Evolutionary conservation across 2,113 vertebrate genomes (phyloP).

Genomic region (Sylvilagus bachmani): DNA sequence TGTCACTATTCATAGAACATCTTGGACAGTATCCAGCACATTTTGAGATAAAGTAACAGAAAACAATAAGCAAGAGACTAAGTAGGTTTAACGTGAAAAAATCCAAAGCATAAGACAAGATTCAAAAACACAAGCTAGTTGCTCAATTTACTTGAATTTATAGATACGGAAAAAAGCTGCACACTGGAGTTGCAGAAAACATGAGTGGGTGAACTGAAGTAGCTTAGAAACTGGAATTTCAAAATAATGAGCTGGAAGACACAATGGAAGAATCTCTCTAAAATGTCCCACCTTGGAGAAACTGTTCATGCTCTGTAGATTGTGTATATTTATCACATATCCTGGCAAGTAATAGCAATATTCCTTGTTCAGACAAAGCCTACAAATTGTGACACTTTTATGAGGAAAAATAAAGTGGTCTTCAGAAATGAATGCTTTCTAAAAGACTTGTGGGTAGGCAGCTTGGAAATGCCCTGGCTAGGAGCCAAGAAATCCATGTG

Average conservation of each 20-base stretch:
- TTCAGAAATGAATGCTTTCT: not conserved
- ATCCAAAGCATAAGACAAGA: not conserved
- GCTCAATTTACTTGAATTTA: not conserved
- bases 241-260: not conserved
- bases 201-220: not conserved
- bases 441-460: not conserved
- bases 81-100: not conserved
- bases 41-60: not conserved
- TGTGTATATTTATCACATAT: not conserved
- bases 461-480: not conserved
- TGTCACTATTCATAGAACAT: not conserved
- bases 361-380: not conserved
- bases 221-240: not conserved
- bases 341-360: not conserved
- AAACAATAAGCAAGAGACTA: not conserved
- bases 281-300: not conserved
- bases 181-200: not conserved
- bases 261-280: not conserved
- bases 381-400: not conserved
- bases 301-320: fast-evolving
- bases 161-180: not conserved
- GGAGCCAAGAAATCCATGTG: not conserved
- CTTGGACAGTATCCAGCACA: not conserved
- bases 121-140: not conserved
- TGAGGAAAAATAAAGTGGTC: not conserved